Conservation (phyloP, 2,888 invertebrate species). For the Alentia gelatinosa region DNA sequence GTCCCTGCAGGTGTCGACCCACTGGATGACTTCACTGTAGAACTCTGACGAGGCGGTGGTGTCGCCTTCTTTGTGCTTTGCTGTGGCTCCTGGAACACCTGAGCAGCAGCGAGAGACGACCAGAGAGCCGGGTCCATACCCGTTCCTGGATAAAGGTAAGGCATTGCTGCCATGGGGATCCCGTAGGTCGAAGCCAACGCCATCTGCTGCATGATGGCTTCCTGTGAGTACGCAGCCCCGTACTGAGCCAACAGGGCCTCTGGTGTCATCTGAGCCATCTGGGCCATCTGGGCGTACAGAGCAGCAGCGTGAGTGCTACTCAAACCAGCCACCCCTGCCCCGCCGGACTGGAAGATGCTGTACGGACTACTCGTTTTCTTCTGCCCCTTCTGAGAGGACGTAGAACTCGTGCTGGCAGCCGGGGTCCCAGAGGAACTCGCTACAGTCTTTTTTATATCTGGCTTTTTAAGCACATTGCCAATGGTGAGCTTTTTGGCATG, state of each 20-base stretch:
- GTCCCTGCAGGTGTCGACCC: background rate
- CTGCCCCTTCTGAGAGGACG: background rate
- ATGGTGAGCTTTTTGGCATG: background rate
- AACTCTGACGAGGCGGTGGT: background rate
- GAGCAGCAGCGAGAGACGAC: conserved; percentile 29
- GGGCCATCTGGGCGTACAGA: conserved; percentile 21
- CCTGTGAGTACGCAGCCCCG: background rate
- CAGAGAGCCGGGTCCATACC: background rate
- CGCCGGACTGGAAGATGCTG: background rate
- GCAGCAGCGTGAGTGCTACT: background rate
- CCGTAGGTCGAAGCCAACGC: conserved; percentile 25
- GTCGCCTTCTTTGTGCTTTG: background rate
- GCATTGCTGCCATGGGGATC: conserved; percentile 16
- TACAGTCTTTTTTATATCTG: background rate
- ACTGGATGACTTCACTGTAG: background rate
- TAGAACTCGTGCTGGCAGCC: background rate
- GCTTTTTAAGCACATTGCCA: conserved; percentile 40
- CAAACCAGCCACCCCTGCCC: background rate
- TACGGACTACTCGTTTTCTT: background rate
- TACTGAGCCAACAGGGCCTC: conserved; percentile 14
- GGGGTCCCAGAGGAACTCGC: background rate
- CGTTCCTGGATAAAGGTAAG: background rate
- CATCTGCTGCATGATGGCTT: background rate
- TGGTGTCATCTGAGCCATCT: conserved; percentile 2
- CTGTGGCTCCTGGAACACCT: background rate